phyloP scores from a whole-genome alignment of 2,888 invertebrate species.

The Keiferia lycopersicella region DNA sequence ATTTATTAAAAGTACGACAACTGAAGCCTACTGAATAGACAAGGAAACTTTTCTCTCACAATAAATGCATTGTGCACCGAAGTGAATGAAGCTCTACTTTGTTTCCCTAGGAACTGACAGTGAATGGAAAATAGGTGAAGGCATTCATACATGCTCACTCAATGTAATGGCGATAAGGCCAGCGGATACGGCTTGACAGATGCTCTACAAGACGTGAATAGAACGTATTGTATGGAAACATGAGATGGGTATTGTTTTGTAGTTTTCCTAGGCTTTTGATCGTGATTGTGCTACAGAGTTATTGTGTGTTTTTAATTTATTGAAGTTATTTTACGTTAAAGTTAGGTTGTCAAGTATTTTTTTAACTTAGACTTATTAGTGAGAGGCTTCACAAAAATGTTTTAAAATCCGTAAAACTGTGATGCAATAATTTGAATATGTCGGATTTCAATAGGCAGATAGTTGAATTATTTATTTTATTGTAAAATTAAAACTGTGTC shows the following conservation, averaged over 20 bases:
- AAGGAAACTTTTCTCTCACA: conserved; percentile 1
- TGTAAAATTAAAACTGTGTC: too few species aligned
- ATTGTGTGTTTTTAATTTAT: too few species aligned
- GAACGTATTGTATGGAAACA: not conserved
- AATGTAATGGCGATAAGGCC: conserved; percentile 7
- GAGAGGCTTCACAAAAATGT: too few species aligned
- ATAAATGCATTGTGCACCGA: conserved; percentile 12
- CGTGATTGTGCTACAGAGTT: not conserved
- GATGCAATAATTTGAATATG: too few species aligned
- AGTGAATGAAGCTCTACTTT: conserved; percentile 18
- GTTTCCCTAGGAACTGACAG: not conserved
- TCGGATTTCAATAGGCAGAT: too few species aligned
- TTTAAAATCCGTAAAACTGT: too few species aligned
- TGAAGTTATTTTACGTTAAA: too few species aligned
- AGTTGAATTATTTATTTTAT: too few species aligned
- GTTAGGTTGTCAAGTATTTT: too few species aligned
- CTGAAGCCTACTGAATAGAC: not conserved
- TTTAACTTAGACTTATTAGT: too few species aligned
- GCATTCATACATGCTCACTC: conserved; percentile 8
- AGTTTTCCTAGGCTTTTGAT: not conserved
- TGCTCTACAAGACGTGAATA: not conserved
- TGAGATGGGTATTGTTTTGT: conserved; percentile 4
- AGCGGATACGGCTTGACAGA: not conserved
- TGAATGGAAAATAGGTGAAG: conserved; percentile 13
- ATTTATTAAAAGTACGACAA: not conserved